These are phyloP conservation scores for Corythoichthys haematopterus DNA, from an alignment of 2,113 vertebrate genomes.

Conservation along the genomic window DNA sequence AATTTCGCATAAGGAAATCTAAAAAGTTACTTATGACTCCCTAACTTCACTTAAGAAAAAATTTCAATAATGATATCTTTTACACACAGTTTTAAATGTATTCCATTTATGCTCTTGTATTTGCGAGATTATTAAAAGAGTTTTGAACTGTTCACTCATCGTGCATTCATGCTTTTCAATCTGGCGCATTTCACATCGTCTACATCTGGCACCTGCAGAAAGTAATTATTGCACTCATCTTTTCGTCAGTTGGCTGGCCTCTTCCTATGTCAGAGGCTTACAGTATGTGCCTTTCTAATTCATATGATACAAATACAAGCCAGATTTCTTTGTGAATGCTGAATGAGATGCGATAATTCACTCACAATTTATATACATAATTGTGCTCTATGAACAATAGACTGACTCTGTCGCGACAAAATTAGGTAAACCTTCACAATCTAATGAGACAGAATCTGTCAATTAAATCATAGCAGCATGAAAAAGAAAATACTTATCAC, in stretches of 20 bases:
- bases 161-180: constrained; percentile 44
- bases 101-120: constrained; percentile 18
- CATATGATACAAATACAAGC: constrained; percentile 34
- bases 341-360: constrained; percentile 26
- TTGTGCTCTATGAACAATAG: no score
- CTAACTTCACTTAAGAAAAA: background rate
- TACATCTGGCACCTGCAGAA: constrained; percentile 38
- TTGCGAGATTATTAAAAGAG: constrained; percentile 15
- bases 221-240: constrained; percentile 39
- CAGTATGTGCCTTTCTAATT: background rate
- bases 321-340: constrained; percentile 35
- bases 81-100: background rate
- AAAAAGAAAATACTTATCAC: no score
- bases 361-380: background rate
- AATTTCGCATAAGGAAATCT: background rate
- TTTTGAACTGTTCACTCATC: constrained; percentile 26
- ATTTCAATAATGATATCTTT: background rate
- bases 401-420: no score
- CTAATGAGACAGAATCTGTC: no score
- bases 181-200: constrained; percentile 34
- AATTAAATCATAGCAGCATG: no score
- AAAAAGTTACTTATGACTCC: background rate
- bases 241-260: constrained; percentile 21
- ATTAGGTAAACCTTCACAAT: no score
- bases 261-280: background rate